Evolutionary conservation across 2,888 invertebrate genomes (phyloP).

Genomic region (Melieria picta): DNA sequence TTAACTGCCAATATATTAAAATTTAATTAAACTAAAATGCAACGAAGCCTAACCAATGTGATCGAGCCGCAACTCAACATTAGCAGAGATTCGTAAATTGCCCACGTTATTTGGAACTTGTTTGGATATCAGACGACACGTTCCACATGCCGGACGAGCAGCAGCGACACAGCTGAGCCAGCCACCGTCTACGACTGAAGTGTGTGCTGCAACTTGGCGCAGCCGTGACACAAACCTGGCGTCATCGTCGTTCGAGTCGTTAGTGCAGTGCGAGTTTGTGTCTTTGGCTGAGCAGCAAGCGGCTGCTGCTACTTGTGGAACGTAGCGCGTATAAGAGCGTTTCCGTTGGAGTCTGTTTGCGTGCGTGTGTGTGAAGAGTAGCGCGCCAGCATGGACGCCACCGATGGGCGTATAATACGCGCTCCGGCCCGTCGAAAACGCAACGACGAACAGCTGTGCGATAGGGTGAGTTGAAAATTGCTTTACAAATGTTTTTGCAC

Average conservation of each 20-base stretch:
- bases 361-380: constrained; percentile 10
- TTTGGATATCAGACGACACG: neutral
- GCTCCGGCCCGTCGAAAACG: constrained; percentile 83
- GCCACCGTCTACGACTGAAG: too few relatives aligned
- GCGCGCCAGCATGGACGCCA: constrained; percentile 51
- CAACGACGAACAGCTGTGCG: constrained; percentile 79
- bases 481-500: neutral
- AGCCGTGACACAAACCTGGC: too few relatives aligned
- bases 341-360: neutral
- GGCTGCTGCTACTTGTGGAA: neutral
- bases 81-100: too few relatives aligned
- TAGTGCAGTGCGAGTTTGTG: too few relatives aligned
- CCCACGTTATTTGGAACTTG: too few relatives aligned
- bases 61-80: too few relatives aligned
- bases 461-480: constrained; percentile 74
- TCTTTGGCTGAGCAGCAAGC: neutral
- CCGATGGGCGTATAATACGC: constrained; percentile 73
- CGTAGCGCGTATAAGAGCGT: neutral
- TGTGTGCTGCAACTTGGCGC: too few relatives aligned
- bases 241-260: too few relatives aligned
- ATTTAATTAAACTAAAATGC: constrained; percentile 6
- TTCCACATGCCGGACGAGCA: constrained; percentile 1
- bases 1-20: neutral
- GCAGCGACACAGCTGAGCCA: too few relatives aligned
- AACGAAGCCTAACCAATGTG: neutral